Conservation (phyloP, 2,113 vertebrate species). For the Falco punctatus region DNA sequence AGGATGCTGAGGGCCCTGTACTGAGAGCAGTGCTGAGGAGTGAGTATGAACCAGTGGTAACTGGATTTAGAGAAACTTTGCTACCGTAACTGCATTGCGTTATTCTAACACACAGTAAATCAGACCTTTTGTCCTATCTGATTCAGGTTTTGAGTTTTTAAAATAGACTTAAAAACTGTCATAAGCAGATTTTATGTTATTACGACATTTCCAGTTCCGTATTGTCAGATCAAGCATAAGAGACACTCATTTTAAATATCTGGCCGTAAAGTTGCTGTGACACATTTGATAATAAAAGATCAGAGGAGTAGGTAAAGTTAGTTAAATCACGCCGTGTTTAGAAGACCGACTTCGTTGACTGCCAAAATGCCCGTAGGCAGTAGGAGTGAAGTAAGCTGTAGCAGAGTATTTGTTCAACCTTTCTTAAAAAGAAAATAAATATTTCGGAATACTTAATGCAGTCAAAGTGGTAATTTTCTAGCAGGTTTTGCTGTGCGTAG, state of each 20-base stretch:
- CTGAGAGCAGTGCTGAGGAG: not conserved
- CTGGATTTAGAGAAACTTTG: not conserved
- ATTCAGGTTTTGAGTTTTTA: not conserved
- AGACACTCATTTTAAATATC: not conserved
- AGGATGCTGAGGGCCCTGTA: not conserved
- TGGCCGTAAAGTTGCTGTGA: not conserved
- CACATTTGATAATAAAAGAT: slow-evolving; percentile 6
- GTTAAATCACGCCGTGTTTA: slow-evolving; percentile 33
- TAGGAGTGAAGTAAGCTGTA: slow-evolving; percentile 16
- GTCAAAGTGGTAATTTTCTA: slow-evolving; percentile 3
- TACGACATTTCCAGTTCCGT: not conserved
- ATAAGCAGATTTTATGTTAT: not conserved
- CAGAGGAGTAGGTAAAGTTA: not conserved
- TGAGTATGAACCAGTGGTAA: not conserved
- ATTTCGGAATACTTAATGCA: not conserved
- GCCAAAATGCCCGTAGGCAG: slow-evolving; percentile 22
- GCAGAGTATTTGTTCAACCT: slow-evolving; percentile 15
- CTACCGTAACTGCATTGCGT: not conserved
- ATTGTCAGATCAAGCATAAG: not conserved
- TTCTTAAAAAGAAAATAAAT: slow-evolving; percentile 41
- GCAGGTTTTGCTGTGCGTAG: not conserved
- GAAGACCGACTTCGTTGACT: not conserved
- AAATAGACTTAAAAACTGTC: not conserved
- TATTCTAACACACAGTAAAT: not conserved
- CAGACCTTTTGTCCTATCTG: not conserved